Conservation (phyloP, 2,797 vertebrate genomes). For the Prunella strophiata region DNA sequence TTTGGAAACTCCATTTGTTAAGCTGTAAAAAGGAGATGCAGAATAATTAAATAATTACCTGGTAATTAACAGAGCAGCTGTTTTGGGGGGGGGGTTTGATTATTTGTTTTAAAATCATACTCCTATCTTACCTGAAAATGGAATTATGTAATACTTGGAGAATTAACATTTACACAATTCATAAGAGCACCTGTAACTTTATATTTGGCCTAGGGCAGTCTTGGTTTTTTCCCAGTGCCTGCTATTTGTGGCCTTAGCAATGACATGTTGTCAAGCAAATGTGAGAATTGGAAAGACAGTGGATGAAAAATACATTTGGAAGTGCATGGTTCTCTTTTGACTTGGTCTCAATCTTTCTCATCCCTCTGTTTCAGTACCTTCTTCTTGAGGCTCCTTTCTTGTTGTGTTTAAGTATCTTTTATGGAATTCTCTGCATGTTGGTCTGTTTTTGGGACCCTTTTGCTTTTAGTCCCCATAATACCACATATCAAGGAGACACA, state of each 20-base stretch:
- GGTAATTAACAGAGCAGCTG: not conserved
- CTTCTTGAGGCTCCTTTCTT: not conserved
- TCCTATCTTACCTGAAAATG: not conserved
- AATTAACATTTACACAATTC: not conserved
- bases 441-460: not conserved
- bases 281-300: not conserved
- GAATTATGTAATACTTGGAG: not conserved
- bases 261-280: not conserved
- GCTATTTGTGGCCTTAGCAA: not conserved
- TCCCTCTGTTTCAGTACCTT: not conserved
- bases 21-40: not conserved
- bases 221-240: not conserved
- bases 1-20: not conserved
- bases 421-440: not conserved
- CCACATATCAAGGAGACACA: not conserved
- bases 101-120: not conserved
- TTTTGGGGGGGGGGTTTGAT: fast-evolving
- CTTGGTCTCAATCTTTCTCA: not conserved
- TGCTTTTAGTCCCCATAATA: not conserved
- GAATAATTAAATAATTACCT: not conserved
- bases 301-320: not conserved
- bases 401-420: not conserved
- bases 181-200: not conserved
- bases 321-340: not conserved
- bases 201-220: not conserved